Evolutionary conservation across 1,140 invertebrate species (phyloP), one percentile per base, ranked within the genome.

Genomic region (Microplitis demolitor): DNA sequence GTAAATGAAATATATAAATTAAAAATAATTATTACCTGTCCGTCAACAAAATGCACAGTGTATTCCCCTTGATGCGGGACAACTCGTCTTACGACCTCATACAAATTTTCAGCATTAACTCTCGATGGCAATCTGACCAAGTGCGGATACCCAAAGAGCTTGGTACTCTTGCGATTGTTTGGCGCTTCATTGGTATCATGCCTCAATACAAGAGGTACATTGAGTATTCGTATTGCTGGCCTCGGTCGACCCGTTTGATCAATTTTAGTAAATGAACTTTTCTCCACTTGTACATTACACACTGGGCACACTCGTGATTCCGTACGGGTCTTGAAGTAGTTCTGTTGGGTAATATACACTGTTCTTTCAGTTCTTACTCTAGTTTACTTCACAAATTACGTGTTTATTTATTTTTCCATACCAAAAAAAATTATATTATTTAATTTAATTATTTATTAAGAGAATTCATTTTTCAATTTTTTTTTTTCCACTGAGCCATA

Each of bases 101-200:
- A 86, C 3, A 93, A 80, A 68, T 87, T 83, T 37, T 79, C 81
- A 62, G 90, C 89, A 50, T 86, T 82, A n/a, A 92, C 81, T 37
- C 84, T 80, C 67, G 89, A 91, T 11, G 91, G 90, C 66, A 92
- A 82, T 77, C 88, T 87, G 8, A 92, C 74, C 24, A 92, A 76
- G 69, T 86, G 82, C 1, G 91, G 91, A 80, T 91, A 87, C 58
- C 90, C 90, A 78, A 91, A 89, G 4, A 92, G 83, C 63, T 86
- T 84, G 4, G 86, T 86, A 54, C 79, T 74, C 50, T 84, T 87
- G 51, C 84, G 83, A 73, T 90, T 90, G 68, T 90, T 89, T 37
- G 89, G 87, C 1, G 85, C 85, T 73, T 90, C 88, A 13, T 87
- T 82, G 4, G 87, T 85, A 72, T 91, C 90, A 67, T 88, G 81